Base-by-base conservation (phyloP, 2,113 vertebrate species). In the Scolopax mira region DNA sequence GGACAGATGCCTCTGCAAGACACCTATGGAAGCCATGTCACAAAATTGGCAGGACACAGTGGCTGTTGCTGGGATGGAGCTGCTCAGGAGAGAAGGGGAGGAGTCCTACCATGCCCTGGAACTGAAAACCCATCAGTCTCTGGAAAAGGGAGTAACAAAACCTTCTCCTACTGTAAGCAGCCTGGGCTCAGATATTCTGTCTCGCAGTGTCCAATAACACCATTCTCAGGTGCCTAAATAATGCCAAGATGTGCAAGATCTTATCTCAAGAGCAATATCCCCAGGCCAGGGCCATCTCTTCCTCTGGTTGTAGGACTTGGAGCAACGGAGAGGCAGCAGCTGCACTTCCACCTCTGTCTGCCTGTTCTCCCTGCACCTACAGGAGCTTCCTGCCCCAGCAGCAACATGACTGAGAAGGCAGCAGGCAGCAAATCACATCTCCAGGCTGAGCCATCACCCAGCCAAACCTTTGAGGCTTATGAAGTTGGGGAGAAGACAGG, bases 11-110 rank as follows among this genome's bases (percentile, higher is more conserved):
- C 10, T 49, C 28, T 70, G n/a, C n/a, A 35, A 39, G 25, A 48
- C 10, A 33, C 2, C 10, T 13, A 0, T 3, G 13, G 46, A 71
- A 67, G 27, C 37, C 2, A 0, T 2, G 31, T 27, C 1, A 3
- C 49, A 37, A 30, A 35, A 5, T 18, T 1, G 1, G 46, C 48
- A 33, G 66, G 66, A 72, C 7, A 13, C 9, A 16, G 55, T 7
- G 27, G 64, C 12, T 61, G 24, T 31, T 65, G 13, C 9, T 5
- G 48, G 14, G 33, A 64, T 3, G 5, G 52, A 58, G 51, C 33
- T 54, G 15, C 8, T 31, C 33, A 35, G 18, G 16, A 72, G 13
- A n/a, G 35, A 16, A 79, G 13, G 9, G 46, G 46, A 37, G 10
- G 18, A 48, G 21, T 44, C n/a, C 44, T 35, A 22, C 51, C 44